Base-by-base conservation (phyloP, 2,113 vertebrate species). In the Gobius niger region DNA sequence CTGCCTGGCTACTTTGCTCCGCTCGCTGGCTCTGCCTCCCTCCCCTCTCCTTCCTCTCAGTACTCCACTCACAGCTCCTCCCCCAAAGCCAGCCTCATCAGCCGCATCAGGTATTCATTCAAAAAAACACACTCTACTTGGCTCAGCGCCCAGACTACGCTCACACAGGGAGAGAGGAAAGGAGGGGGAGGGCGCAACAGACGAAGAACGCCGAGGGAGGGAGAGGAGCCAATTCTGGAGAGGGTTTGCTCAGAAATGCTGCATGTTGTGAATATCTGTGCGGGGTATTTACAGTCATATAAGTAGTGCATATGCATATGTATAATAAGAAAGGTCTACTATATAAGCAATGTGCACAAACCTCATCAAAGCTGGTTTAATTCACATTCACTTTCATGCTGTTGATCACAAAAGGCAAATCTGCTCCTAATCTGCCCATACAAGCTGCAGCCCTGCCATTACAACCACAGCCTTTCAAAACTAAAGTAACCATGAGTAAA, bases 21-120 rank as follows among this genome's bases (percentile, higher is more conserved):
- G 68, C 87, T 72, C 82, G 52, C 74, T 67, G 72, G 57, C 70
- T 14, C 74, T 67, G 70, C 50, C 79, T 63, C 70, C 62, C 56
- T 62, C 57, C 59, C 57, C 67, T 65, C 65, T 73, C 54, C 60
- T 70, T 57, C 87, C 75, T 81, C 86, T 90, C 91, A 90, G 90
- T 93, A 91, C 87, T 91, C 85, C 79, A 92, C 91, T 93, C 93
- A 86, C 73, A 77, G 90, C 92, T 93, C 93, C 95, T 91, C 91
- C 90, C 89, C 91, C 91, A 88, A 34, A 34, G 90, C 91, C 91
- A 92, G 92, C 87, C 82, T 94, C 94, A 94, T 95, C 94, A 94
- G 93, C 90, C 93, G 93, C 91, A 96, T 95, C 95, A 96, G 94
- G 95, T 95, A 94, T 95, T 96, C 94, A 95, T 95, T 96, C 94